Conservation (phyloP, 2,888 invertebrate genomes). For the Nomada flava region DNA sequence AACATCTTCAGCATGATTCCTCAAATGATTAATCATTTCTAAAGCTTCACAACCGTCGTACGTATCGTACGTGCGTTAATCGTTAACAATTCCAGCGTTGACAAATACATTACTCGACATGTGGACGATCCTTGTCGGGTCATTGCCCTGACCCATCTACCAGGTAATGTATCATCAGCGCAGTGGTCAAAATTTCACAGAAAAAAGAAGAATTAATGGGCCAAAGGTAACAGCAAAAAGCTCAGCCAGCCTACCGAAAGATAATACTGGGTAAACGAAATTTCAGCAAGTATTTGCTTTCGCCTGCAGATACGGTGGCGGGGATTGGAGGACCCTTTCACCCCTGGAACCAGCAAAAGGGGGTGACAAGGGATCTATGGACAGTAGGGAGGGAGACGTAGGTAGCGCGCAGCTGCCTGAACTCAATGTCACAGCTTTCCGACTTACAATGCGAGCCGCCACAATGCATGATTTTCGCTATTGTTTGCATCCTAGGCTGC, state of each 20-base stretch:
- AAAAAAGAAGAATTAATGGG: slow-evolving; percentile 19
- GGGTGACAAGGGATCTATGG: slow-evolving; percentile 51
- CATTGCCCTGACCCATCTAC: not conserved
- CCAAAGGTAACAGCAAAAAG: slow-evolving; percentile 18
- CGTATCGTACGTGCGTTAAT: too few relatives aligned
- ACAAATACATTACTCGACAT: too few relatives aligned
- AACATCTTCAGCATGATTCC: too few relatives aligned
- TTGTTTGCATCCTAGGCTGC: slow-evolving; percentile 78
- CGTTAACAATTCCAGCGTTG: too few relatives aligned
- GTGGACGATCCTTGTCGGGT: not conserved
- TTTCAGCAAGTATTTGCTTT: slow-evolving; percentile 63
- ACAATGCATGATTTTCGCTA: slow-evolving; percentile 83
- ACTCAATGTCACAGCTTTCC: slow-evolving; percentile 83
- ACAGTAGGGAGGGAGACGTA: slow-evolving; percentile 38
- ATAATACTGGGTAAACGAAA: slow-evolving; percentile 63
- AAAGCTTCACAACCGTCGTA: too few relatives aligned
- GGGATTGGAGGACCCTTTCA: slow-evolving; percentile 56
- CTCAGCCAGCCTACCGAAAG: slow-evolving; percentile 33
- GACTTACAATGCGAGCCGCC: slow-evolving; percentile 78
- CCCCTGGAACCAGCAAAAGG: slow-evolving; percentile 55
- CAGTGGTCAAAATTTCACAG: not conserved
- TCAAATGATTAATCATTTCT: too few relatives aligned
- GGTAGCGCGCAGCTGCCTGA: slow-evolving; percentile 79
- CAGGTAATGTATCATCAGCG: not conserved
- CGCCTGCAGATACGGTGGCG: slow-evolving; percentile 28